Evolutionary conservation across 2,113 vertebrate genomes (phyloP).

Genomic region (Phyllostomus discolor): DNA sequence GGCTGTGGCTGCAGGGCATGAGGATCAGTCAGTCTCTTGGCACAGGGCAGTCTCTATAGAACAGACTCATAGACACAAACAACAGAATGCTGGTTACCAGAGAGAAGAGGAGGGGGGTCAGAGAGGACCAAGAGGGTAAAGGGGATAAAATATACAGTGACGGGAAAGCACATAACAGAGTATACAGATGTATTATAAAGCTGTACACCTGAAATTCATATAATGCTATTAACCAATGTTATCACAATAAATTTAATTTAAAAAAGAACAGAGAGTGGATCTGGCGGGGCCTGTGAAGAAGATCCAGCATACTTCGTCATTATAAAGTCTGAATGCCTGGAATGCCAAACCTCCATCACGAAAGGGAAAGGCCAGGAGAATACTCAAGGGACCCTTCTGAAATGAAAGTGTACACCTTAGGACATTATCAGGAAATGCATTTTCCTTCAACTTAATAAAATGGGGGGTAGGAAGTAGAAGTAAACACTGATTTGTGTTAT

Average conservation of each 20-base stretch:
- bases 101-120: not conserved
- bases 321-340: not conserved
- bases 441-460: not conserved
- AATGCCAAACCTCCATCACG: not conserved
- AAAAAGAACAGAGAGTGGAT: not conserved
- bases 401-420: not conserved
- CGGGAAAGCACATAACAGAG: not conserved
- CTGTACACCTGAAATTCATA: not conserved
- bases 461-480: not conserved
- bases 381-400: not conserved
- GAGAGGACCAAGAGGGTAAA: not conserved
- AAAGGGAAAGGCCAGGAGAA: not conserved
- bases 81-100: not conserved
- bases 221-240: not conserved
- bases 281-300: not conserved
- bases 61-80: not conserved
- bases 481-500: not conserved
- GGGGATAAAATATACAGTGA: not conserved
- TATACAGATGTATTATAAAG: not conserved
- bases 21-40: accelerated
- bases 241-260: not conserved
- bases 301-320: not conserved
- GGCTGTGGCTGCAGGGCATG: accelerated
- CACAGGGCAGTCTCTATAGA: not conserved
- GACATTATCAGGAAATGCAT: not conserved